Percentiles rank a stretch among this genome's conserved stretches.
phyloP scores from a whole-genome alignment of 2,113 vertebrate species.

The Vidua macroura region DNA sequence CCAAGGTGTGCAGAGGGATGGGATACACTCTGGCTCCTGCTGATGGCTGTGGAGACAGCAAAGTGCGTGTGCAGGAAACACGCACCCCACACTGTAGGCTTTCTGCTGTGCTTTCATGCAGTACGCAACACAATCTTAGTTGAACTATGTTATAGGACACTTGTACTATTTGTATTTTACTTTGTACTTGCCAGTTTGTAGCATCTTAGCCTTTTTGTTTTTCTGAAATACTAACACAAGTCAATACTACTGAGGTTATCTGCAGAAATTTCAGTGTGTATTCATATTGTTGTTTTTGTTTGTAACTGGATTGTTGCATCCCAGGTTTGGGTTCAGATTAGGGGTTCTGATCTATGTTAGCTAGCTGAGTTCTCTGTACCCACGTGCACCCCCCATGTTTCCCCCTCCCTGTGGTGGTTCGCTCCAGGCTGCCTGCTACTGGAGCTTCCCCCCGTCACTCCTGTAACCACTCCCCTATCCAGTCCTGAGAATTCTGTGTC shows the following conservation, averaged over 20 bases:
- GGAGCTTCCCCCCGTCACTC: too few species aligned
- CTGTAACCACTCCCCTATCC: too few species aligned
- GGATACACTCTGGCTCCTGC: fast-evolving
- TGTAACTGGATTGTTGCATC: too few species aligned
- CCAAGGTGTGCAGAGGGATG: fast-evolving
- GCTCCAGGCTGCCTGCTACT: too few species aligned
- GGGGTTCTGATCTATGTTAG: too few species aligned
- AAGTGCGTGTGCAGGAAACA: fast-evolving
- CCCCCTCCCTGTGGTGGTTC: too few species aligned
- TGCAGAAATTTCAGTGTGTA: neutral
- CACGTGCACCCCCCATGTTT: too few species aligned
- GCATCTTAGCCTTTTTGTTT: fast-evolving
- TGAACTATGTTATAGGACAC: neutral
- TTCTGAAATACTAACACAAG: neutral
- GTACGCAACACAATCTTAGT: too few species aligned
- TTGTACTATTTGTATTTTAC: neutral
- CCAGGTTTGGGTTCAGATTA: too few species aligned
- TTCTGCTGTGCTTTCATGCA: neutral
- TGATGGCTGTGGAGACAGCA: fast-evolving
- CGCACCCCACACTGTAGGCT: fast-evolving
- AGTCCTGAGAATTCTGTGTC: too few species aligned
- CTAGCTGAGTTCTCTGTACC: too few species aligned
- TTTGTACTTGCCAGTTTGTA: neutral
- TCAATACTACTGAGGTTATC: neutral
- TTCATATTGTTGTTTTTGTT: neutral